Base-by-base conservation (phyloP, 2,797 vertebrate genomes). In the Macropodus opercularis region DNA sequence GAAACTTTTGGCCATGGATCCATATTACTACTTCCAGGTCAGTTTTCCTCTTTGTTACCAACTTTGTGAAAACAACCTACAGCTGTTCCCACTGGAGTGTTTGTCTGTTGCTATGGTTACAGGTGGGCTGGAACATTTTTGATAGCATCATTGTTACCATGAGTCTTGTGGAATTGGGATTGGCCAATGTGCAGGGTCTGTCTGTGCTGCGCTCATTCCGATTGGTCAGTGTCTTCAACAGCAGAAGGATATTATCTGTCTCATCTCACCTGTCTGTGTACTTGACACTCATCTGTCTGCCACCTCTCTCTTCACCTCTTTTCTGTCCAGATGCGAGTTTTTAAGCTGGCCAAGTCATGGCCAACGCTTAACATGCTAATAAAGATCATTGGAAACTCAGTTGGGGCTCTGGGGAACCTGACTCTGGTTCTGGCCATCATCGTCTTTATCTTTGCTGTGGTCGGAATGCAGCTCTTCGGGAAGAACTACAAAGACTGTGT, bases 271-370 rank as follows among this genome's bases (percentile, higher is more conserved):
- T 41, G 6, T 1, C 14, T 14, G 3, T 26, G 27, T 17, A 29
- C 4, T 13, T 43, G 2, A 2, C n/a, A 12, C 14, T 35, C 11
- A 19, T 4, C 24, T 50, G 12, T 50, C 26, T 55, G 8, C 7
- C 8, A 23, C 13, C 42, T 58, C 17, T 58, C 35, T 32, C 14
- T 26, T 29, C 15, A 19, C n/a, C 14, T 50, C 14, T 29, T 12
- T 48, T 48, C 4, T 60, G 12, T 54, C 0, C 75, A 98, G 97
- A 93, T 98, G 85, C 92, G 97, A 49, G 96, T 99, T 40, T 99
- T 98, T 88, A 99, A 98, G 72, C 88, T 99, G 17, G 97, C 96
- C 59, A 98, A 96, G 79, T 98, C 96, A 0, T 99, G 97, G 97
- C 96, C 96, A 0, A 98, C 96, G 0, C 92, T 99, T 51, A 98